These are phyloP conservation scores for Pristionchus entomophagus DNA, from an alignment of 2,888 invertebrate species.

Conservation along the genomic window DNA sequence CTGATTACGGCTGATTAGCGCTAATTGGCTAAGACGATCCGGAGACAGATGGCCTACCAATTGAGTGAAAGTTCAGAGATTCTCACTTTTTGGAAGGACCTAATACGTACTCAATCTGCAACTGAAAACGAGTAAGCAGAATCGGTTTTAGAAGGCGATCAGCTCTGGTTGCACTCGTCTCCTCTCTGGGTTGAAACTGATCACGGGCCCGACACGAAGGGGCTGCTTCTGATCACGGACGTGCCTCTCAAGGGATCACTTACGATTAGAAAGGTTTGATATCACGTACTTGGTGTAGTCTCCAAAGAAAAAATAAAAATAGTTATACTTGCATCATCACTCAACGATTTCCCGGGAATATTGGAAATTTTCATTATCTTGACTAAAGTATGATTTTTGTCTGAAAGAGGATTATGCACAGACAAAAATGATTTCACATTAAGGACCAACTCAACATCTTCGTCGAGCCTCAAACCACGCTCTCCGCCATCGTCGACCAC, in stretches of 20 bases:
- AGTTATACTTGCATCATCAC: too few relatives aligned
- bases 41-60: too few relatives aligned
- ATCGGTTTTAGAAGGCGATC: slow-evolving; percentile 49
- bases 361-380: too few relatives aligned
- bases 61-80: too few relatives aligned
- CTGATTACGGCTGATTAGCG: not conserved
- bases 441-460: slow-evolving; percentile 53
- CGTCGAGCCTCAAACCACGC: slow-evolving; percentile 61
- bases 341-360: not conserved
- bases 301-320: not conserved
- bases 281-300: not conserved
- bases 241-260: slow-evolving; percentile 59
- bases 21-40: slow-evolving; percentile 22
- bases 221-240: slow-evolving; percentile 63
- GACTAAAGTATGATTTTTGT: too few relatives aligned
- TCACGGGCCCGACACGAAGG: slow-evolving; percentile 58
- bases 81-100: not conserved
- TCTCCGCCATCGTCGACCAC: slow-evolving; percentile 70
- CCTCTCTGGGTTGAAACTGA: slow-evolving; percentile 70
- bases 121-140: not conserved
- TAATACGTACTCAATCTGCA: not conserved
- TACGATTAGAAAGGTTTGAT: slow-evolving; percentile 51
- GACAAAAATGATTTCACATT: not conserved
- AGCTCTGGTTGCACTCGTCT: slow-evolving; percentile 58
- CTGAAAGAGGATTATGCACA: too few relatives aligned